Evolutionary conservation across 2,888 invertebrate species (phyloP), one percentile per base, ranked within the genome.

Genomic region (Rotaria sp.): DNA sequence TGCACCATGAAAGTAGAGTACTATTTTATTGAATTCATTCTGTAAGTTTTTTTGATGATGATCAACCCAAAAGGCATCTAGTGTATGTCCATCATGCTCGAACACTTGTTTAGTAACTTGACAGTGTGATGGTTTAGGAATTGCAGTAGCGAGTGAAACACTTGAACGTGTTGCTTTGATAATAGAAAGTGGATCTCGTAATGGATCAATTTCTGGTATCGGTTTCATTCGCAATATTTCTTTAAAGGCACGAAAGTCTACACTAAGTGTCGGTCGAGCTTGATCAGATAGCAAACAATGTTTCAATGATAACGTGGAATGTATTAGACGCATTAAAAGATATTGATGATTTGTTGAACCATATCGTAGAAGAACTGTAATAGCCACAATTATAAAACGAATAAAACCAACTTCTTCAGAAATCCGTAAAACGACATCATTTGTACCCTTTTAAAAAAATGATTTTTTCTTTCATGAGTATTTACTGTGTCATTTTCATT

Each of bases 1-100:
- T 5, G 45, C 80, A 80, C 80, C 80, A n/a, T 80, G 80, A 80
- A 80, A 45, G 15, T 80, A 80, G 4, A 80, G 24, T 80, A 80
- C 10, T 45, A 80, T 4, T 26, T 45, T 80, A 80, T 80, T 45
- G 1, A n/a, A 35, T 13, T 45, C 10, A 10, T 45, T 80, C 8
- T 80, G 80, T 45, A 45, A 80, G 26, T 41, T 24, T 26, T 15
- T 41, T 10, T 2, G 26, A 5, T 7, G 80, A 80, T 80, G 11
- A 80, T 80, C 13, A 26, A 80, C 45, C 80, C 80, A 80, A 35
- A 15, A 30, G 10, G 13, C 67, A 30, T 30, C 30, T 2, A 18
- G 18, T 26, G n/a, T 67, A 13, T 67, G 67, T 30, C 30, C 67
- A 5, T 35, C 67, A 10, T 30, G 8, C 10, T 67, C 67, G 30